Evolutionary conservation across 64 coral and sea anemone genomes (phyloP), one percentile per base, ranked within the genome.

Genomic region (Acropora yongei): DNA sequence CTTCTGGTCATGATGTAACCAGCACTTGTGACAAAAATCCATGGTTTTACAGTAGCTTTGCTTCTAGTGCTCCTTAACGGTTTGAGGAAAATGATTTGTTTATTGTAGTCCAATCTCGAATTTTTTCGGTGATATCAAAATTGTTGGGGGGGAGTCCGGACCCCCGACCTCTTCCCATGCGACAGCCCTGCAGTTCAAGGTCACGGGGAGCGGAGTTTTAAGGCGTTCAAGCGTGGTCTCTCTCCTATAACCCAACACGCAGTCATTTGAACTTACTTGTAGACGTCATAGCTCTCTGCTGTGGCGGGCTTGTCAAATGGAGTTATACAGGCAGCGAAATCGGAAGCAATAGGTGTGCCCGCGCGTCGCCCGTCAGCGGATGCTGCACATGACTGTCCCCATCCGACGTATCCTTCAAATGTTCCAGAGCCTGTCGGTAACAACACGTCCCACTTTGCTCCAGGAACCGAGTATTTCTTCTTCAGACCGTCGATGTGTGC

Each of bases 341-440:
- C 93, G 1, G 87, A 84, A 0, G 87, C 93, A 45, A 94, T 14
- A 20, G 81, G 60, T 57, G 79, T 41, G 17, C 87, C 80, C 10
- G 87, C n/a, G 19, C 93, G 87, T 47, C 93, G 79, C 19, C 94
- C 94, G 50, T 96, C 90, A 79, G 94, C 94, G 1, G 94, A 96
- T 45, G 94, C 94, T 16, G 48, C 94, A 46, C 90, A 92, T 6
- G 51, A 55, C 13, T 14, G 57, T 61, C 94, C 94, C 94, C 90
- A 92, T 0, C 94, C 94, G 75, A 96, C 90, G 72, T 96, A 96
- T 76, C 89, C 94, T 84, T 96, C 94, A 89, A 96, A 96, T n/a
- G 89, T 92, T 47, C 89, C 85, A 5, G 89, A 78, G 77, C 94
- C 94, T 8, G 94, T 78, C 8, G 89, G 61, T 10, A 96, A 63